These are phyloP conservation scores for Sinodicranocentrus sp. DNA, from an alignment of 2,888 invertebrate species.

Conservation along the genomic window DNA sequence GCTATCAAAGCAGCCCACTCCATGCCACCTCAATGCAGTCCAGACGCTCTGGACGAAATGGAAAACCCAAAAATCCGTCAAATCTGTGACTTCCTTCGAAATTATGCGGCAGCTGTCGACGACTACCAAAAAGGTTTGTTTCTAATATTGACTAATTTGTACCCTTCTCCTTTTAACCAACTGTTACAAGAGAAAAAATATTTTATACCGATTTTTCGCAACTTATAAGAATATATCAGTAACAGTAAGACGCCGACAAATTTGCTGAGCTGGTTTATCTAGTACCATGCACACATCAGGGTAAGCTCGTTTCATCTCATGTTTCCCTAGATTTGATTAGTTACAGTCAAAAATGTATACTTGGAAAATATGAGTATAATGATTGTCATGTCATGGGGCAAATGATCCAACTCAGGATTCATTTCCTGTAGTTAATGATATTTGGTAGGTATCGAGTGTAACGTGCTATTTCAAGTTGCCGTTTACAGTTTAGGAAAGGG, in stretches of 20 bases:
- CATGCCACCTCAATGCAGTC: constrained; percentile 82
- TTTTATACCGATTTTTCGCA: no score
- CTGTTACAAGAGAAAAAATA: no score
- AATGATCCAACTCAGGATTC: constrained; percentile 43
- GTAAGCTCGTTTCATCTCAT: no score
- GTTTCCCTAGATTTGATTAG: neutral
- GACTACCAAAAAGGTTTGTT: constrained; percentile 81
- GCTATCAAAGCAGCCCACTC: constrained; percentile 74
- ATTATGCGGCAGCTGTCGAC: constrained; percentile 83
- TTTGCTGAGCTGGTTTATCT: no score
- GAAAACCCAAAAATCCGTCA: constrained; percentile 82
- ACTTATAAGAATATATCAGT: no score
- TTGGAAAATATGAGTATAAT: neutral
- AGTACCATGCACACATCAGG: no score
- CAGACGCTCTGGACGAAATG: constrained; percentile 82
- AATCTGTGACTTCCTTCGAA: constrained; percentile 84
- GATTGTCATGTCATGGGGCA: constrained; percentile 12
- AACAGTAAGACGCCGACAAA: no score
- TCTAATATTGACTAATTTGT: no score
- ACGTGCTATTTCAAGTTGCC: no score
- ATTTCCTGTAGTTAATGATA: constrained; percentile 44
- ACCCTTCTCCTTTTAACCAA: no score
- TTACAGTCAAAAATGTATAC: neutral
- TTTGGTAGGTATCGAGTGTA: no score
- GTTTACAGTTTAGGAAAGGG: no score